phyloP scores from a whole-genome alignment of 2,888 invertebrate species.

The Eubasilissa splendida region DNA sequence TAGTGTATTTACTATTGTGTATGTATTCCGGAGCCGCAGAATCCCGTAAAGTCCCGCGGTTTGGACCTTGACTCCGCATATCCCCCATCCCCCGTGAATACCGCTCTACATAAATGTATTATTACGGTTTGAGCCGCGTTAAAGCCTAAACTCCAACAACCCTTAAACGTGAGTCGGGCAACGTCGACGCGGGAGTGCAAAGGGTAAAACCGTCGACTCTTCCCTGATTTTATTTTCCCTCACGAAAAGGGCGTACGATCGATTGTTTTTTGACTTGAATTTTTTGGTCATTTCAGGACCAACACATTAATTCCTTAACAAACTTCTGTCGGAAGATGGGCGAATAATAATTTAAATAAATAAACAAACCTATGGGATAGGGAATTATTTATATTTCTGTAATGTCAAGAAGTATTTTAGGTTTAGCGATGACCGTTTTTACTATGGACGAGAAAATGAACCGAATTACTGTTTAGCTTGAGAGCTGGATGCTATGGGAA shows the following conservation, averaged over 20 bases:
- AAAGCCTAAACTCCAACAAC: conserved; percentile 20
- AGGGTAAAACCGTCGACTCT: conserved; percentile 9
- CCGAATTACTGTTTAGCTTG: too few species aligned
- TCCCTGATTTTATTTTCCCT: background rate
- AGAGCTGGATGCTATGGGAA: too few species aligned
- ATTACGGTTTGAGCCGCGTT: conserved; percentile 23
- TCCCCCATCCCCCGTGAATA: conserved; percentile 9
- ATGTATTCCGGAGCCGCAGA: conserved; percentile 18
- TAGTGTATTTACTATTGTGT: conserved; percentile 31
- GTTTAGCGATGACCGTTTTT: too few species aligned
- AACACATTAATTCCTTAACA: conserved; percentile 4
- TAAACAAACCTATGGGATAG: background rate
- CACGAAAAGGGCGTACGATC: background rate
- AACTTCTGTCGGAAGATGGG: background rate
- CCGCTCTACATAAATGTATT: conserved; percentile 31
- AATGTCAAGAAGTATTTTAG: too few species aligned
- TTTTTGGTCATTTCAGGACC: background rate
- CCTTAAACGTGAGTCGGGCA: background rate
- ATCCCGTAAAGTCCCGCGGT: conserved; percentile 33
- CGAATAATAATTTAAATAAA: conserved; percentile 6
- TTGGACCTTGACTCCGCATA: conserved; percentile 28
- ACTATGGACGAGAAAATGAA: too few species aligned
- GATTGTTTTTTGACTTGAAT: background rate
- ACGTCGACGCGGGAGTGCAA: background rate
- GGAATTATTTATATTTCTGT: background rate